These are phyloP conservation scores for Tapirus indicus DNA, from an alignment of 2,797 vertebrate genomes.

Conservation along the genomic window DNA sequence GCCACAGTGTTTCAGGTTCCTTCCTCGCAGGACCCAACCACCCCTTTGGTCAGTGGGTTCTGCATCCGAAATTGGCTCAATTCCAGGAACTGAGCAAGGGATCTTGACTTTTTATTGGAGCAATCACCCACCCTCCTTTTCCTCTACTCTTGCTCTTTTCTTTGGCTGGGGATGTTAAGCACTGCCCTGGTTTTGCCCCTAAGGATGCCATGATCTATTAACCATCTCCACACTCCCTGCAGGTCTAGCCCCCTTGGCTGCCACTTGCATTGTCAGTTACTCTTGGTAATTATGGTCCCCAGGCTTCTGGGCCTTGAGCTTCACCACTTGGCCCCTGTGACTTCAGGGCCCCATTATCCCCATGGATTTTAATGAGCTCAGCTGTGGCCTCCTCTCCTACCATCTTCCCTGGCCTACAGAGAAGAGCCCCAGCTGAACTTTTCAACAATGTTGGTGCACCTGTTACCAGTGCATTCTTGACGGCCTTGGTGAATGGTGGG, in stretches of 20 bases:
- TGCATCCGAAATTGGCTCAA: not conserved
- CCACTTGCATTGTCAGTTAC: not conserved
- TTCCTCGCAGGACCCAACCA: not conserved
- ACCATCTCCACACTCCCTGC: not conserved
- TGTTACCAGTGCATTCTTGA: not conserved
- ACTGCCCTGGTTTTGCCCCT: not conserved
- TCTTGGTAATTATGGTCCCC: not conserved
- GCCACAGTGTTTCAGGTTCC: not conserved
- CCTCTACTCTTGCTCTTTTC: not conserved
- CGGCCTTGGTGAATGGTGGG: not conserved
- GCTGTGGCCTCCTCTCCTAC: not conserved
- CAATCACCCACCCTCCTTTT: not conserved
- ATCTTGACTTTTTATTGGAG: not conserved
- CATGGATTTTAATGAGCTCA: not conserved
- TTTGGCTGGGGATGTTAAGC: not conserved
- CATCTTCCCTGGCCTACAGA: not conserved
- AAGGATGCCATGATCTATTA: not conserved
- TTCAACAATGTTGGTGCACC: not conserved
- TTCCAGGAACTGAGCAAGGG: not conserved
- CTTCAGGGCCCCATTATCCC: not conserved
- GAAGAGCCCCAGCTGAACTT: not conserved
- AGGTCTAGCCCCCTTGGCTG: not conserved
- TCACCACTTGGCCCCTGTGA: not conserved
- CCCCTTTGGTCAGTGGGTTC: not conserved
- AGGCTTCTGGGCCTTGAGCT: not conserved